Evolutionary conservation across 1,140 invertebrate species (phyloP).

Genomic region (Bombus vancouverensis): DNA sequence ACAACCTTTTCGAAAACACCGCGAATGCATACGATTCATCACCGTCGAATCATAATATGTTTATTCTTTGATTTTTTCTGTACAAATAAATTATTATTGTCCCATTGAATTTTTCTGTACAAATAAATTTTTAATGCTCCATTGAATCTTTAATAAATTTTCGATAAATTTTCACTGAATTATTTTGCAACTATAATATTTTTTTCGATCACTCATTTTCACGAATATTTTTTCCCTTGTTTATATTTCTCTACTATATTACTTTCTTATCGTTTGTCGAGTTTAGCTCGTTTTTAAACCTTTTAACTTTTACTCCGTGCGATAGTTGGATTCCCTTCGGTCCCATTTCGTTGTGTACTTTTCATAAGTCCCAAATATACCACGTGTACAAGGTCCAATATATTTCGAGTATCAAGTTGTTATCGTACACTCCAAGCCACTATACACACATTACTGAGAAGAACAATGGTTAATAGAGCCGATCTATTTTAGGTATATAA

Average conservation of each 20-base stretch:
- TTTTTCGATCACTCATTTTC: not conserved
- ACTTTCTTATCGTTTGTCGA: not conserved
- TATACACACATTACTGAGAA: not conserved
- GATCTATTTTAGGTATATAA: not conserved
- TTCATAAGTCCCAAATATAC: conserved; percentile 18
- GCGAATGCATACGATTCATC: not conserved
- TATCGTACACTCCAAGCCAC: not conserved
- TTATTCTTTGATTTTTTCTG: not conserved
- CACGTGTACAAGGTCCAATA: not conserved
- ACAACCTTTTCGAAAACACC: conserved; percentile 35
- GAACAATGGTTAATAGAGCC: not conserved
- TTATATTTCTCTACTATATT: no score
- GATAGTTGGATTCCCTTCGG: not conserved
- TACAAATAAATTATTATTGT: not conserved
- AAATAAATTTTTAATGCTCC: not conserved
- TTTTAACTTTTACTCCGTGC: not conserved
- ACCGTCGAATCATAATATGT: not conserved
- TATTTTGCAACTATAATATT: not conserved
- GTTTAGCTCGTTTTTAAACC: not conserved
- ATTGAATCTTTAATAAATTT: not conserved
- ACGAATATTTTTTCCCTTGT: not conserved
- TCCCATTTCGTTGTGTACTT: conserved; percentile 26
- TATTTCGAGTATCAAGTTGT: conserved; percentile 6
- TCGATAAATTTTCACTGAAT: no score
- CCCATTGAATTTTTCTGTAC: not conserved